Evolutionary conservation across 2,888 invertebrate genomes (phyloP), one percentile per base, ranked within the genome.

Genomic region (Barypeithes pellucidus): DNA sequence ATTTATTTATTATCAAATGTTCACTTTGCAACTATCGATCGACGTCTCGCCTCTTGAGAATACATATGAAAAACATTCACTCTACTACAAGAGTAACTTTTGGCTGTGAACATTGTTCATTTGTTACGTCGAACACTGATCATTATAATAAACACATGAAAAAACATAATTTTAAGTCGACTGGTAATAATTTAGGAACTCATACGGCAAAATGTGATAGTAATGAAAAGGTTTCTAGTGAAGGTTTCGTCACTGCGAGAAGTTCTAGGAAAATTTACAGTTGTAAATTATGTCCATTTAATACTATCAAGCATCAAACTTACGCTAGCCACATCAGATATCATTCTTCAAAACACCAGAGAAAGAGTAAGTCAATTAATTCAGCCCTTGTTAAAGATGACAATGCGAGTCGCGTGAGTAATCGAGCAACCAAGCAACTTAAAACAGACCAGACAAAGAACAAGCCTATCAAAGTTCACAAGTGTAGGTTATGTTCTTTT

Each of bases 1-100:
- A 68, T 8, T 9, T 29, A 1, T 41, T 54, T 2, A 43, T 62
- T n/a, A 14, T 22, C n/a, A 52, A 69, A 29, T 69, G 69, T 39
- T 14, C 24, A 2, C 5, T 41, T 29, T 69, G 69, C 20, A 12
- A 24, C 16, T 61, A 47, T 18, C 61, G 61, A 52, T 60, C 61
- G 3, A 67, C 67, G 7, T 1, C n/a, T 8, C 7, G 14, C 20
- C 16, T 16, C 14, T 7, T 43, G 9, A 41, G 43, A 12, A 4
- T 9, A 1, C 57, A 67, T 24, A 39, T 39, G 39, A 39, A 4
- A 4, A 39, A 29, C 29, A 29, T 29, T 29, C 33, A 18, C 11
- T 29, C n/a, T n/a, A 29, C 1, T 12, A 29, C 24, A n/a, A n/a
- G 4, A 29, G 3, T 29, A 3, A 11, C 54, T 22, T n/a, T 24